Conservation (phyloP, 2,888 invertebrate species). For the Drosophila subquinaria region DNA sequence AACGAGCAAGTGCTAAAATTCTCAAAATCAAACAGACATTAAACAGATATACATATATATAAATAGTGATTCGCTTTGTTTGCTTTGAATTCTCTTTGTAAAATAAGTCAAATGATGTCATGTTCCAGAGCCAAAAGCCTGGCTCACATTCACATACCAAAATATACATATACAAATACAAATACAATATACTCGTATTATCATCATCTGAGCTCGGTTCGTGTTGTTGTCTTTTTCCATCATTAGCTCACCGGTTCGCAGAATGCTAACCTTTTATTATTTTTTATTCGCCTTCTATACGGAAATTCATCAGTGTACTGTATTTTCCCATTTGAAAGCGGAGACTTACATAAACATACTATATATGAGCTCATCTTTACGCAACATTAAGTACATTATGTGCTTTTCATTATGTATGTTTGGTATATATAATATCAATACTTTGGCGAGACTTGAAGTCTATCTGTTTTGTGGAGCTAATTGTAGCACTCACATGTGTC, state of each 20-base stretch:
- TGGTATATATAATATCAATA: constrained; percentile 3
- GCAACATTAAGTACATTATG: constrained; percentile 20
- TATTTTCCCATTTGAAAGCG: constrained; percentile 31
- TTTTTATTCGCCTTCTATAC: constrained; percentile 34
- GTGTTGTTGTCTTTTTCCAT: constrained; percentile 55
- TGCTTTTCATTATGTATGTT: constrained; percentile 16
- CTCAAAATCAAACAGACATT: constrained; percentile 2
- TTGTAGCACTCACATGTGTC: constrained; percentile 33
- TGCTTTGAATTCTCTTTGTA: constrained; percentile 31
- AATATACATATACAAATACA: constrained; percentile 9
- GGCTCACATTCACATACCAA: constrained; percentile 63
- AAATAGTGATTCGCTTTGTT: constrained; percentile 1
- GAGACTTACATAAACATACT: not conserved
- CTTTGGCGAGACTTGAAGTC: constrained; percentile 12
- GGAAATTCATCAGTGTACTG: constrained; percentile 58
- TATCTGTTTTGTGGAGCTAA: constrained; percentile 38
- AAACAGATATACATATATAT: constrained; percentile 7
- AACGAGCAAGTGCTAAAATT: constrained; percentile 32
- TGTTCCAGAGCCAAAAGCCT: constrained; percentile 53
- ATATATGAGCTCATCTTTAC: constrained; percentile 51
- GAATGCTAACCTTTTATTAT: constrained; percentile 44
- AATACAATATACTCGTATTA: constrained; percentile 7
- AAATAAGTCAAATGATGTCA: constrained; percentile 68
- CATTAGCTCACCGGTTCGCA: constrained; percentile 66
- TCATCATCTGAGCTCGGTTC: constrained; percentile 29